phyloP scores from a whole-genome alignment of 2,797 vertebrate genomes.

The Oreochromis mossambicus region DNA sequence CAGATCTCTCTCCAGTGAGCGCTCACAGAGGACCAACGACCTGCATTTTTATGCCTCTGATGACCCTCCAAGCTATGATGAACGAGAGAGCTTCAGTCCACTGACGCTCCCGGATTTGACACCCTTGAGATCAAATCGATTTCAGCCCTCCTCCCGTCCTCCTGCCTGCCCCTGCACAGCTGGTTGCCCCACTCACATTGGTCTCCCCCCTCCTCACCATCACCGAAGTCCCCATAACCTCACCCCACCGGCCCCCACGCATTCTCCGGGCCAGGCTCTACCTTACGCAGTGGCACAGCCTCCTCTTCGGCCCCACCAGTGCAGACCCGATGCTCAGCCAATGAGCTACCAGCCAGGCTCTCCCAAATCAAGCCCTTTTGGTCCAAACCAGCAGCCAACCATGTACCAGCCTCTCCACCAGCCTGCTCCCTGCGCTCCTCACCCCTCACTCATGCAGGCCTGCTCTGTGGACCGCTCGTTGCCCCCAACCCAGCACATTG shows the following conservation, averaged over 20 bases:
- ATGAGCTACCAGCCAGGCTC: constrained; percentile 67
- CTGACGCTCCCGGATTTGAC: constrained; percentile 70
- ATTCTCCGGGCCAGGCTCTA: constrained; percentile 55
- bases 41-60: constrained; percentile 72
- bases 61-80: constrained; percentile 82
- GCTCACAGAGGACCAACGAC: constrained; percentile 46
- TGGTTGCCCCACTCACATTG: constrained; percentile 51
- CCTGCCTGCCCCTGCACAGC: constrained; percentile 73
- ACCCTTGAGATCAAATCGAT: constrained; percentile 55
- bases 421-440: constrained; percentile 61
- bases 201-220: constrained; percentile 38
- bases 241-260: constrained; percentile 60
- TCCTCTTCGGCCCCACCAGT: constrained; percentile 63
- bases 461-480: constrained; percentile 61
- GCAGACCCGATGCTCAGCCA: constrained; percentile 64
- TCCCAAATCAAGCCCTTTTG: constrained; percentile 66
- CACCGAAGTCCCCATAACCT: constrained; percentile 63
- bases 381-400: constrained; percentile 52
- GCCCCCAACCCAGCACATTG: constrained; percentile 57
- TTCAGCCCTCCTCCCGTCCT: constrained; percentile 63
- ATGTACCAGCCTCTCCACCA: constrained; percentile 73
- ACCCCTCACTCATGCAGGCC: constrained; percentile 63
- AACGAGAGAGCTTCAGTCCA: constrained; percentile 80
- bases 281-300: constrained; percentile 56
- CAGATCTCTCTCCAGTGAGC: constrained; percentile 51